phyloP scores from a whole-genome alignment of 2,113 vertebrate genomes.

The Epinephelus moara region DNA sequence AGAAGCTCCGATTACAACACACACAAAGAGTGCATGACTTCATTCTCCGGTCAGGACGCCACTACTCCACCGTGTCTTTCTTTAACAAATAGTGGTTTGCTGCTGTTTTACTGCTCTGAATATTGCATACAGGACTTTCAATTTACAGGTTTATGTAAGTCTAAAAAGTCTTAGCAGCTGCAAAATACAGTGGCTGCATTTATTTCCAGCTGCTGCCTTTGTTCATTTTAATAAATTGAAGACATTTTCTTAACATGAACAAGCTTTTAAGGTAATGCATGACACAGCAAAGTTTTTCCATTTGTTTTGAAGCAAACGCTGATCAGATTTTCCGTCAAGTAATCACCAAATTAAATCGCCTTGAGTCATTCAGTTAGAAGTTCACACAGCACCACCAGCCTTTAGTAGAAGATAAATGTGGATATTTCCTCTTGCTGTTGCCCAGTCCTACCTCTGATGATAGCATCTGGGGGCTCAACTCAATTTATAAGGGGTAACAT shows the following conservation, averaged over 20 bases:
- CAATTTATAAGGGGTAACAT: conserved; percentile 65
- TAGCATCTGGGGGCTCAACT: conserved; percentile 47
- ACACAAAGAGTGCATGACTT: too few species aligned
- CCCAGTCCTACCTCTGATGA: conserved; percentile 49
- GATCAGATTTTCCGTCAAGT: conserved; percentile 21
- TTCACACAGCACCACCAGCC: conserved; percentile 17
- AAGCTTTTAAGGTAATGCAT: background rate
- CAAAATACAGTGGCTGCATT: background rate
- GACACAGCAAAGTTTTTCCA: background rate
- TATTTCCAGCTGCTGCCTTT: conserved; percentile 3
- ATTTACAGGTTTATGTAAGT: conserved; percentile 1
- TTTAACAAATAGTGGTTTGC: too few species aligned
- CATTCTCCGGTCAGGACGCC: too few species aligned
- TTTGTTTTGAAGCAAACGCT: conserved; percentile 21
- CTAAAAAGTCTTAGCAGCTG: background rate
- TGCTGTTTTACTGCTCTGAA: too few species aligned
- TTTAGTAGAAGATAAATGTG: conserved; percentile 61
- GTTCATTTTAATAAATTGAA: background rate
- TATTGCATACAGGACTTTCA: too few species aligned
- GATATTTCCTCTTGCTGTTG: conserved; percentile 57
- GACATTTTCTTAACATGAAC: background rate
- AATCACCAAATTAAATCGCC: conserved; percentile 56
- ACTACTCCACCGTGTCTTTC: too few species aligned
- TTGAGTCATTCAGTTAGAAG: conserved; percentile 47
- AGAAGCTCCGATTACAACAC: too few species aligned